Base-by-base conservation (phyloP, 2,113 vertebrate genomes). In the Antigone vipio region DNA sequence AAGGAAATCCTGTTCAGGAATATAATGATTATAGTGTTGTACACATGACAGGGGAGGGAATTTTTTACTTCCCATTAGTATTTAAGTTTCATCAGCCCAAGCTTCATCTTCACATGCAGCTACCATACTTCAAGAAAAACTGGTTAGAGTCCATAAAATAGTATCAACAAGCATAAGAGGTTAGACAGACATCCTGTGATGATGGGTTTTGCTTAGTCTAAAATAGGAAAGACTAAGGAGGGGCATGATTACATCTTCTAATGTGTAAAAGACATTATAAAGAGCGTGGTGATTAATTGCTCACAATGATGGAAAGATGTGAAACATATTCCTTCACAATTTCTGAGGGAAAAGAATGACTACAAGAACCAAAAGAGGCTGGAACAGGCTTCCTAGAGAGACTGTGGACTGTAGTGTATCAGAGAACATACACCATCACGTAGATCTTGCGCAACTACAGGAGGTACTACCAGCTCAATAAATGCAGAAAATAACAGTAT, bases 41-140 rank as follows among this genome's bases (percentile, higher is more conserved):
- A 56, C 0, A 9, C 24, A 17, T 92, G 85, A 94, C 90, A 90
- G 11, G 23, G 35, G 44, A 94, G 24, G 35, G 68, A 88, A 44
- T 93, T 96, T 64, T 85, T 94, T 94, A 90, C 53, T 93, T 89
- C 40, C 35, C 12, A 13, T 81, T 68, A 81, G 45, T 74, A 52
- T 71, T 81, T 81, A 66, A 52, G 34, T 66, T 82, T 95, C 52
- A 89, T 87, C 56, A 94, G 56, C 21, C 21, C 18, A 76, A 93
- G 58, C 12, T 93, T 89, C 49, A 60, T 79, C 30, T 94, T 68
- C 35, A 52, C 23, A 26, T 47, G 40, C 44, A 68, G 34, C 38
- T 82, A 76, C 45, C 23, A 60, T 15, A 15, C n/a, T 78, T 87
- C 59, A 81, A 75, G 67, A 40, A 82, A 92, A 88, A 58, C 4